Base-by-base conservation (phyloP, 2,888 invertebrate species). In the Lepidonotus clava region DNA sequence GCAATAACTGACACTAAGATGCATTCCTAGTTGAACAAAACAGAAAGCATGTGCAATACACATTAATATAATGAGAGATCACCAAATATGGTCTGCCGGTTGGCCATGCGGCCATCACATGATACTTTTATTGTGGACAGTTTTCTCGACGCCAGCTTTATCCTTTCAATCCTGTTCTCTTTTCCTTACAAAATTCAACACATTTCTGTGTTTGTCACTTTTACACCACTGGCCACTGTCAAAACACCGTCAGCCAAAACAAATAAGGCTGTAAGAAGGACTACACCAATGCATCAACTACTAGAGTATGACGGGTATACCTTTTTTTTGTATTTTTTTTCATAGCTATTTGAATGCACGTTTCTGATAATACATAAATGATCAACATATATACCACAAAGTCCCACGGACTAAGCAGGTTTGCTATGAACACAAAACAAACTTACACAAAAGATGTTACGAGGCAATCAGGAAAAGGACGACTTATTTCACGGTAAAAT, bases 351-450 rank as follows among this genome's bases (percentile, higher is more conserved):
- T 61, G 61, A 28, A 61, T 61, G 24, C 61, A 28, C 24, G n/a
- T 4, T 61, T 1, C 14, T 66, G 5, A 21, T 71, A 71, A 71
- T 71, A 36, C 38, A 71, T 21, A 71, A 46, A 71, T 24, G 6
- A 71, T 14, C 21, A 71, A 71, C 36, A 34, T 71, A 38, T 38
- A 71, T 24, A 38, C 2, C 18, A 18, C 38, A 36, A 36, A 71
- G 71, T 36, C 71, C 71, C 71, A 34, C 1, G 71, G 71, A 36
- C 61, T n/a, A 61, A 61, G n/a, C n/a, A n/a, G 61, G 28, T 61
- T 28, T 24, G 24, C 61, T 61, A 61, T 61, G 61, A 61, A 61
- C 61, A 61, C 61, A 61, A 36, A 71, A 71, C 71, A 34, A 71
- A 71, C 71, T 36, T 38, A 71, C 14, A 71, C 34, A 34, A 71